Percentiles rank a stretch among this genome's conserved stretches.
phyloP scores from a whole-genome alignment of 2,888 invertebrate genomes.

The Drosophila pseudotakahashii region DNA sequence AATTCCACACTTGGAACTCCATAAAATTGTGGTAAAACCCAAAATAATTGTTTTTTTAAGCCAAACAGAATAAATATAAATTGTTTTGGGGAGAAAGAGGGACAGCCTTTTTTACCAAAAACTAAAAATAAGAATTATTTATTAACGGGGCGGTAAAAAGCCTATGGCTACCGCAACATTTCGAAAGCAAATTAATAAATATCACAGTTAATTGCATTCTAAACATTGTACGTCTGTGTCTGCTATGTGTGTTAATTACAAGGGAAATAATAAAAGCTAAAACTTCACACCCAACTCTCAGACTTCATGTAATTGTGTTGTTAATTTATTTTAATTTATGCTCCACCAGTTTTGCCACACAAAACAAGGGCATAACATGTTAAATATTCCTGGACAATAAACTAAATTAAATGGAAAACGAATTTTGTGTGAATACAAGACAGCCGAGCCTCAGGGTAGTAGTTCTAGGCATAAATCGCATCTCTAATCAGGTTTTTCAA shows the following conservation, averaged over 20 bases:
- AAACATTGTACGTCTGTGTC: constrained; percentile 24
- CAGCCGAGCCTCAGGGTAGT: not conserved
- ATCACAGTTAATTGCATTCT: constrained; percentile 68
- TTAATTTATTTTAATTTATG: constrained; percentile 80
- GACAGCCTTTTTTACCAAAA: not conserved
- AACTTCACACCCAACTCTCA: constrained; percentile 12
- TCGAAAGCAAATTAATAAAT: constrained; percentile 70
- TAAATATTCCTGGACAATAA: constrained; percentile 65
- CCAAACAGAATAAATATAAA: not conserved
- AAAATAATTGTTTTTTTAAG: not conserved
- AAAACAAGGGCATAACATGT: constrained; percentile 50
- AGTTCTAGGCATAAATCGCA: not conserved
- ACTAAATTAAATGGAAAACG: constrained; percentile 63
- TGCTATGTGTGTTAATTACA: constrained; percentile 65
- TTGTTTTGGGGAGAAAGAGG: not conserved
- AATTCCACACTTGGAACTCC: not conserved
- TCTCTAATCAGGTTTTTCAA: not conserved
- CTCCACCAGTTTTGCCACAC: constrained; percentile 34
- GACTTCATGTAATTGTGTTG: constrained; percentile 66
- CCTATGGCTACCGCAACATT: constrained; percentile 42
- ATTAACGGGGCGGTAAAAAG: constrained; percentile 15
- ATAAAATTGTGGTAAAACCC: not conserved
- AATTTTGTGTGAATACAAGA: constrained; percentile 4
- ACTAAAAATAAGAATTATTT: constrained; percentile 23
- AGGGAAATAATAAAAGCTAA: constrained; percentile 61